These are phyloP conservation scores for Meloidogyne floridensis DNA, from an alignment of 1,140 invertebrate species.

Conservation along the genomic window DNA sequence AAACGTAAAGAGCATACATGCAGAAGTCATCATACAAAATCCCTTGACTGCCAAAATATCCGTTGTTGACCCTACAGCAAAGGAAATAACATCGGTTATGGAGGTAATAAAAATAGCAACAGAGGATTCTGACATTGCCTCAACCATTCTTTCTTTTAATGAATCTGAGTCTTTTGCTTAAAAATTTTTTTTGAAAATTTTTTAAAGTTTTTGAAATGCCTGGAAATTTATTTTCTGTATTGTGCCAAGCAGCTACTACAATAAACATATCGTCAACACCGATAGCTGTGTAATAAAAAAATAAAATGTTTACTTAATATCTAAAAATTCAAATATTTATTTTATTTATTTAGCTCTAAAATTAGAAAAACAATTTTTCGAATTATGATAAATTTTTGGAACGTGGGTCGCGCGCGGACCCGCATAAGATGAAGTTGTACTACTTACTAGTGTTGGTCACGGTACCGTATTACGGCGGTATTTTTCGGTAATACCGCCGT, in stretches of 20 bases:
- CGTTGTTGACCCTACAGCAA: slow-evolving; percentile 60
- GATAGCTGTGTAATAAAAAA: slow-evolving; percentile 66
- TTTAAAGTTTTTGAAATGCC: slow-evolving; percentile 33
- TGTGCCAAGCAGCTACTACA: slow-evolving; percentile 67
- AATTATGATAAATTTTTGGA: slow-evolving; percentile 15
- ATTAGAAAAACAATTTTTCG: too few relatives aligned
- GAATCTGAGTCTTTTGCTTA: slow-evolving; percentile 46
- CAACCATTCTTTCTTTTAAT: slow-evolving; percentile 62
- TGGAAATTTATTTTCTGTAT: slow-evolving; percentile 62
- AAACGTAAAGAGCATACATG: slow-evolving; percentile 66
- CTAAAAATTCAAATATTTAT: too few relatives aligned
- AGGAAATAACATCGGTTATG: slow-evolving; percentile 64
- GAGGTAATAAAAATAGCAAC: slow-evolving; percentile 65
- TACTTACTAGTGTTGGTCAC: too few relatives aligned
- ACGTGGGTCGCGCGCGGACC: not conserved
- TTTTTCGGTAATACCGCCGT: too few relatives aligned
- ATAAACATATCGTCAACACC: slow-evolving; percentile 71
- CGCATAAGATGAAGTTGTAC: slow-evolving; percentile 10
- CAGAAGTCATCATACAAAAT: slow-evolving; percentile 65
- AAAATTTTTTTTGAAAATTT: not conserved
- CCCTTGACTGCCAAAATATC: slow-evolving; percentile 65
- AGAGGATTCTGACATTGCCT: slow-evolving; percentile 60
- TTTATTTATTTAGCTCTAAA: too few relatives aligned
- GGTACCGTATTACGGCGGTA: too few relatives aligned
- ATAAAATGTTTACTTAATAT: not conserved